Percentiles rank a stretch among this genome's conserved stretches.
Conservation (phyloP, 1,140 invertebrate genomes). For the Xylocopa sonorina region DNA sequence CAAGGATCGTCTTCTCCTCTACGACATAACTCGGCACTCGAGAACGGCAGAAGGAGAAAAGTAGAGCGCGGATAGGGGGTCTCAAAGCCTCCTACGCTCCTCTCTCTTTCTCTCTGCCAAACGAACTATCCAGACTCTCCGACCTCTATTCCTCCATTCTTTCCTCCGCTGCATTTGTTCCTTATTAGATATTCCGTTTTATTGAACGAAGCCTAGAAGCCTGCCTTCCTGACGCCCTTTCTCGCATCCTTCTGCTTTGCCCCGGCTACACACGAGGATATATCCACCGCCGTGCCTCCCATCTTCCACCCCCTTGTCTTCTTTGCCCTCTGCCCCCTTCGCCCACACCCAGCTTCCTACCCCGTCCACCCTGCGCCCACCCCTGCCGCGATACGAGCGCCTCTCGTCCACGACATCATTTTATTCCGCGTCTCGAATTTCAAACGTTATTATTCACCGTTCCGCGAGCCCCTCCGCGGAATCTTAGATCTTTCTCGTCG, state of each 20-base stretch:
- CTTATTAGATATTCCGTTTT: constrained; percentile 81
- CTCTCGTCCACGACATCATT: constrained; percentile 74
- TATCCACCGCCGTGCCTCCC: constrained; percentile 34
- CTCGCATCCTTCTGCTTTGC: constrained; percentile 63
- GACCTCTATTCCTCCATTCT: constrained; percentile 65
- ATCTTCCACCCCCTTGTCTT: constrained; percentile 56
- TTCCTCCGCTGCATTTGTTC: constrained; percentile 75
- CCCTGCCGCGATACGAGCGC: constrained; percentile 27
- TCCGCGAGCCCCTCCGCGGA: constrained; percentile 74
- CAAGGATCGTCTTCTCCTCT: constrained; percentile 5
- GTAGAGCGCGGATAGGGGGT: constrained; percentile 11
- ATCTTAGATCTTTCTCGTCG: constrained; percentile 72
- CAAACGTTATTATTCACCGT: constrained; percentile 80
- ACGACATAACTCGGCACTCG: neutral
- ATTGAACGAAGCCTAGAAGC: constrained; percentile 76
- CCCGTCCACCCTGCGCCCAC: neutral
- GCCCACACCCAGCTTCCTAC: neutral
- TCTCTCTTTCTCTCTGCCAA: constrained; percentile 41
- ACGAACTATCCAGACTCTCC: constrained; percentile 57
- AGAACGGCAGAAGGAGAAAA: neutral
- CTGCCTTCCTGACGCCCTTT: constrained; percentile 60
- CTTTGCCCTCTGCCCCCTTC: constrained; percentile 19
- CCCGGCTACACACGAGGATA: constrained; percentile 60
- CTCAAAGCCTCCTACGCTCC: constrained; percentile 36
- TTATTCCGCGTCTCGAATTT: constrained; percentile 80